Base-by-base conservation (phyloP, 2,797 vertebrate species). In the Catamblyrhynchus diadema region DNA sequence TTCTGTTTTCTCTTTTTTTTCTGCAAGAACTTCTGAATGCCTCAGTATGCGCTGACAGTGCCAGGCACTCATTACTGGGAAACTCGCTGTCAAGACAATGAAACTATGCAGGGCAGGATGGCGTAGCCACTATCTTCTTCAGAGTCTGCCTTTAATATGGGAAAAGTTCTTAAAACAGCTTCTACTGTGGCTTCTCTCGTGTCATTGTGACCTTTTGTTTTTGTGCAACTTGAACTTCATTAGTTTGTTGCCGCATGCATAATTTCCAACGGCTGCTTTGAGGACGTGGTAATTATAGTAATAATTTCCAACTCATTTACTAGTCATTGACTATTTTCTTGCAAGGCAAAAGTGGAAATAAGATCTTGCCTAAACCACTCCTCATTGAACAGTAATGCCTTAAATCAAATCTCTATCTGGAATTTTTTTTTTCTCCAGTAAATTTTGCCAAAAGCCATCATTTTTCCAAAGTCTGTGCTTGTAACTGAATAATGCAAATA, bases 281-380 rank as follows among this genome's bases (percentile, higher is more conserved):
- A 95, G 97, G 91, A 66, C 75, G 42, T 72, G 88, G 95, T 97
- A 97, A 97, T 97, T 97, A 97, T 96, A 97, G 94, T 93, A 96
- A 97, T 97, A 87, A 97, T 97, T 97, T 97, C 95, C 97, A 97
- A 96, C 96, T 96, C 96, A 96, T 97, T 97, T 97, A 95, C 96
- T 93, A 95, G 92, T 96, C 96, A 92, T 93, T 97, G 94, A 91
- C 88, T 95, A 81, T 96, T 94, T 97, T 96, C 93, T 96, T 96
- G 78, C 72, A 92, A 83, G 94, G 86, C 90, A 95, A 81, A 90
- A 90, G 75, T 92, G 83, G 85, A 96, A 96, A 93, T 82, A 93
- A 89, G 91, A 90, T 78, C 94, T 94, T 87, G 75, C 80, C 84
- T 56, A 90, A 93, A 67, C 78, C 82, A 90, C 81, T 96, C 78